Base-by-base conservation (phyloP, 2,797 vertebrate species). In the Crocidura indochinensis region DNA sequence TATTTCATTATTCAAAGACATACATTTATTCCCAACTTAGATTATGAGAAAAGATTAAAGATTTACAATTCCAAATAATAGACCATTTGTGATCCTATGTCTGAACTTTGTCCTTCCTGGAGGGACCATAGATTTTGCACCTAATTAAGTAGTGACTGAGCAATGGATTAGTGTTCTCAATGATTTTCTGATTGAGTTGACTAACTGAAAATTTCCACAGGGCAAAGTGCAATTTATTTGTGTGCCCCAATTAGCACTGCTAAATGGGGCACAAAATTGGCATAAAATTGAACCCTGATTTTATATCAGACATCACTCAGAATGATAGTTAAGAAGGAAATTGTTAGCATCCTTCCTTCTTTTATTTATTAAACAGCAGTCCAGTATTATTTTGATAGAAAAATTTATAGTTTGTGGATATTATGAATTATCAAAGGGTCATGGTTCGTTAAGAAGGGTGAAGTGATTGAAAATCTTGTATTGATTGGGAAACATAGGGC, bases 211-310 rank as follows among this genome's bases (percentile, higher is more conserved):
- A 98, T 96, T 97, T 98, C 98, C 98, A 98, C 97, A 97, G 97
- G 98, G 97, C 96, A 98, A 71, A 98, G 96, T 96, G 96, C 96
- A 97, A 97, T 98, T 97, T 97, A 95, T 96, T 98, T 97, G 96
- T 97, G 97, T 98, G 98, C 98, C 98, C 97, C 97, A 98, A 98
- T 98, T 98, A 98, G 97, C 98, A 98, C 0, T 98, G 98, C 97
- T 98, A 98, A 98, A 97, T 98, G 97, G 98, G 98, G 98, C 98
- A 98, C 97, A 98, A 98, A 98, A 98, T 98, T 86, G 76, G 90
- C 94, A 94, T 84, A 96, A 96, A 95, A 96, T 89, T 95, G 95
- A 92, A 84, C 81, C 95, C 90, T 95, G 91, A 91, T 96, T 97
- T 96, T 26, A 56, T 79, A 80, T 91, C 94, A 94, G 5, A 64